Evolutionary conservation across 2,113 vertebrate genomes (phyloP).

Genomic region (Syrmaticus mikado): DNA sequence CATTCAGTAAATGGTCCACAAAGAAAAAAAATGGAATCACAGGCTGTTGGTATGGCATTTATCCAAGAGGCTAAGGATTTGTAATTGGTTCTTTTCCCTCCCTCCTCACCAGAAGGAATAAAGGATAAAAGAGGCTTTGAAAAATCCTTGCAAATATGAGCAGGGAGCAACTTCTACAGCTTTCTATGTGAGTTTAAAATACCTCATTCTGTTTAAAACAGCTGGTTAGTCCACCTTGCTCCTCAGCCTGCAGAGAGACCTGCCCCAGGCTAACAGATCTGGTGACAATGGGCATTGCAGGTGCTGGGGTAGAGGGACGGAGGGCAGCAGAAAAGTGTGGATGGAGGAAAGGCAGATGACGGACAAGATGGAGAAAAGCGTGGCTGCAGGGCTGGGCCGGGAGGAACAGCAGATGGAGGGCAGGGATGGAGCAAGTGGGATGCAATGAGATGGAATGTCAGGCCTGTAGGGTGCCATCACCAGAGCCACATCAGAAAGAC

Average conservation of each 20-base stretch:
- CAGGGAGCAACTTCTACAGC: not conserved
- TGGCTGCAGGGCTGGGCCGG: too few species aligned
- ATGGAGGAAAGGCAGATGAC: not conserved
- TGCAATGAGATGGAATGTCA: too few species aligned
- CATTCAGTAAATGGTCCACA: not conserved
- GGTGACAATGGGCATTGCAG: too few species aligned
- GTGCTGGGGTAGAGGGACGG: not conserved
- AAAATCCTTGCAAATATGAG: conserved; percentile 9
- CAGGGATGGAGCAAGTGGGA: too few species aligned
- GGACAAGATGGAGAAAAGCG: too few species aligned
- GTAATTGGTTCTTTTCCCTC: not conserved
- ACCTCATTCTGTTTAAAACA: not conserved
- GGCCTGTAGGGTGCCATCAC: not conserved
- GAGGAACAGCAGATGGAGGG: not conserved
- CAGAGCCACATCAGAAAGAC: not conserved
- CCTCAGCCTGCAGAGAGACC: not conserved
- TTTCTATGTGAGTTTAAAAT: not conserved
- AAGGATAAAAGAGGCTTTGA: conserved; percentile 23
- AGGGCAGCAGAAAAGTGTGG: not conserved
- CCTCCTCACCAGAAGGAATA: not conserved
- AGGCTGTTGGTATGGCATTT: not conserved
- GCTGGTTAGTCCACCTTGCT: not conserved
- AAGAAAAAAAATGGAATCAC: not conserved
- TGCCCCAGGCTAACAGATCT: not conserved
- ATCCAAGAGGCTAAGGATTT: not conserved